Base-by-base conservation (phyloP, 2,888 invertebrate species). In the Ferdinandea cuprea region DNA sequence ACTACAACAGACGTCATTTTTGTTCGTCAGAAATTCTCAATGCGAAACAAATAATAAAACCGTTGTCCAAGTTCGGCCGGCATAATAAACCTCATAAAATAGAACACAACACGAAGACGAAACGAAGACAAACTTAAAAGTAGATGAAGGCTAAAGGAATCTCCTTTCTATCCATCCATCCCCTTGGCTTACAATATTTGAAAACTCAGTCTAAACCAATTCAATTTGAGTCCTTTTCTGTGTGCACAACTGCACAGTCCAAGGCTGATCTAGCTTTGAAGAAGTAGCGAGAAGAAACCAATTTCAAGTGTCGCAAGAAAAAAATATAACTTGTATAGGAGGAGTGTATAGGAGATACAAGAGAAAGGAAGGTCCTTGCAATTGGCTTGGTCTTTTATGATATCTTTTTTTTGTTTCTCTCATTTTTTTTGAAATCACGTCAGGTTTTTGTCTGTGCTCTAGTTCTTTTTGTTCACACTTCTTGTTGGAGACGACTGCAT, bases 351-450 rank as follows among this genome's bases (percentile, higher is more conserved):
- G 54, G 32, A 42, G 28, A 46, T 54, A 48, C 32, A 66, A 66
- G 44, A 13, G 17, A 56, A 61, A 74, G 50, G 69, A 69, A 76
- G 25, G 50, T 73, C 59, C 66, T 59, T 65, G 52, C 78, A 73
- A 78, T 78, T 72, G 78, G 50, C 78, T 65, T 78, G 28, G 37
- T 50, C 37, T 50, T 72, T 32, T 63, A 52, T 54, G 44, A 72
- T 63, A 44, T 35, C 54, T 63, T 61, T 63, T 56, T 48, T 78
- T 35, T 15, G 5, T 13, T 19, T 35, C 21, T 37, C 30, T 15
- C 5, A 52, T 52, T 73, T 78, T 69, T 19, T 78, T 69, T 19
- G 28, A 80, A 80, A 80, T 80, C 79, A 80, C 79, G 79, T 74
- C 79, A 61, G 56, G 74, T 61, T 80, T 68, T 80, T 74, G 66